These are phyloP conservation scores for Cuniculus paca DNA, from an alignment of 2,797 vertebrate genomes.

Conservation along the genomic window DNA sequence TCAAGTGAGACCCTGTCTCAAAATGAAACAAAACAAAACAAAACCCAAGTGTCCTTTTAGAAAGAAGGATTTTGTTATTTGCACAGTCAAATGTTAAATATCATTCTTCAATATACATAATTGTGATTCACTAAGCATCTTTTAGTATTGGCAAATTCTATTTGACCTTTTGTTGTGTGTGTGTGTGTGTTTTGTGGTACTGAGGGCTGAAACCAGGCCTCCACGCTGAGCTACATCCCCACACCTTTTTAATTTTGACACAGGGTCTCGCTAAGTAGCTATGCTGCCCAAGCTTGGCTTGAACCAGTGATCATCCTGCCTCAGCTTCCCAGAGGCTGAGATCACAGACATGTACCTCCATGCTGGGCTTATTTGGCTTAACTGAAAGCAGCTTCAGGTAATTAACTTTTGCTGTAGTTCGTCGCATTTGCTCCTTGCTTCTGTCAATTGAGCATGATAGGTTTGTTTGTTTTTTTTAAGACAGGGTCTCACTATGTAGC, in stretches of 20 bases:
- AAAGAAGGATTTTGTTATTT: neutral
- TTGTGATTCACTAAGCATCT: neutral
- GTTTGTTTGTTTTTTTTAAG: neutral
- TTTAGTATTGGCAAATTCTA: constrained; percentile 43
- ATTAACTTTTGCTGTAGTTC: constrained; percentile 48
- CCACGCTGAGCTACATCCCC: neutral
- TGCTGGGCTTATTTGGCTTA: neutral
- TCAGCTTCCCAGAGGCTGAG: neutral
- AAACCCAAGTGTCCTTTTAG: neutral
- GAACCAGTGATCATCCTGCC: neutral
- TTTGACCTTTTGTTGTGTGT: neutral
- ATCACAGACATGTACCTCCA: neutral
- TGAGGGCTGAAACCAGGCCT: neutral
- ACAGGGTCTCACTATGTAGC: neutral
- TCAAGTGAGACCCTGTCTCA: neutral
- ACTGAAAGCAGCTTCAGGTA: constrained; percentile 54
- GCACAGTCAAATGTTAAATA: neutral
- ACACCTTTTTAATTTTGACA: neutral
- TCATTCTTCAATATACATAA: neutral
- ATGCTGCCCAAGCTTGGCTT: neutral
- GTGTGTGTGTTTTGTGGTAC: neutral
- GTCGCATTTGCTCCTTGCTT: constrained; percentile 1
- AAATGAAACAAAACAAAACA: neutral
- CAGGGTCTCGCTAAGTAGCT: neutral
- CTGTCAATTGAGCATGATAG: constrained; percentile 25